Percentiles rank a stretch among this genome's conserved stretches.
phyloP scores from a whole-genome alignment of 1,140 invertebrate species.

The Ostrea edulis region DNA sequence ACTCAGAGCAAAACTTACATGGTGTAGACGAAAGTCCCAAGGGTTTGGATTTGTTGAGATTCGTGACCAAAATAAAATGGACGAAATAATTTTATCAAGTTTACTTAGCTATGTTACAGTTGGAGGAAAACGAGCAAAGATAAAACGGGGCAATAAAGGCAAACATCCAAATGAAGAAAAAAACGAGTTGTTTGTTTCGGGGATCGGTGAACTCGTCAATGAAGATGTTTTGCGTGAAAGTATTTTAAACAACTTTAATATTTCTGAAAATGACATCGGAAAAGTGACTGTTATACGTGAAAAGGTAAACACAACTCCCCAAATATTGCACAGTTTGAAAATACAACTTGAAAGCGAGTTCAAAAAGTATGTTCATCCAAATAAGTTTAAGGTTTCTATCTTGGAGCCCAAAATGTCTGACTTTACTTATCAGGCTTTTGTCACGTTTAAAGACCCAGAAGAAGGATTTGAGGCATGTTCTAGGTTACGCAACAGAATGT shows the following conservation, averaged over 20 bases:
- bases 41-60: constrained; percentile 62
- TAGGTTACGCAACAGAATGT: constrained; percentile 37
- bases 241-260: constrained; percentile 43
- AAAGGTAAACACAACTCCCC: constrained; percentile 30
- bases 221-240: constrained; percentile 58
- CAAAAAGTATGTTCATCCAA: constrained; percentile 32
- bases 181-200: constrained; percentile 39
- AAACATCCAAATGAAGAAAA: not conserved
- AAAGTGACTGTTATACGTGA: constrained; percentile 54
- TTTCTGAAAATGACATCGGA: constrained; percentile 31
- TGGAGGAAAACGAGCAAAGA: constrained; percentile 43
- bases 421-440: constrained; percentile 54
- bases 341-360: constrained; percentile 39
- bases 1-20: constrained; percentile 65
- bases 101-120: not conserved
- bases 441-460: constrained; percentile 62
- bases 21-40: constrained; percentile 63
- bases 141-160: constrained; percentile 9
- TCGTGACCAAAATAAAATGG: not conserved
- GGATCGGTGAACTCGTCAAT: constrained; percentile 47
- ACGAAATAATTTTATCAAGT: not conserved
- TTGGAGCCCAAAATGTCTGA: constrained; percentile 34
- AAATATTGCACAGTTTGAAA: constrained; percentile 18
- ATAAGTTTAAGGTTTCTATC: constrained; percentile 53
- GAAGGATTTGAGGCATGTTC: constrained; percentile 60